Evolutionary conservation across 2,113 vertebrate genomes (phyloP).

Genomic region (Phrynosoma blainvillii): DNA sequence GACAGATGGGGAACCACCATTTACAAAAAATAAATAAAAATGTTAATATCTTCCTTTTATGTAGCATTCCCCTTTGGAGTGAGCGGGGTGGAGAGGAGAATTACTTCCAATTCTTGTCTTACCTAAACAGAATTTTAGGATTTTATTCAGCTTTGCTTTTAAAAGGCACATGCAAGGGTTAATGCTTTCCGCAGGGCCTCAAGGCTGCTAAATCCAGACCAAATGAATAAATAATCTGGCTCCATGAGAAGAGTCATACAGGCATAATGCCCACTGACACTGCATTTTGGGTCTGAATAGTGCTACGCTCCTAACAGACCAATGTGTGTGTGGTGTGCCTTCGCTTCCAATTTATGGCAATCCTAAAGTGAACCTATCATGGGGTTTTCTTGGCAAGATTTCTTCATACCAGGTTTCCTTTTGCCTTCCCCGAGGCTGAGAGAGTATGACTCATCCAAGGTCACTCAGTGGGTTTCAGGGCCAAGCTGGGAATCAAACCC

Average conservation of each 20-base stretch:
- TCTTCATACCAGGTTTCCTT: no score
- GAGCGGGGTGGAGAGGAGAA: not conserved
- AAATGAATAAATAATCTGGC: not conserved
- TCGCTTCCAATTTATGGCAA: not conserved
- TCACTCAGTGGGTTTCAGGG: no score
- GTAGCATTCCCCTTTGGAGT: no score
- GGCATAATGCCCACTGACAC: not conserved
- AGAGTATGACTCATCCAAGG: no score
- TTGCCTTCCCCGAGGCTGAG: no score
- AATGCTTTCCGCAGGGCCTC: not conserved
- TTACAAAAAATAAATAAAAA: no score
- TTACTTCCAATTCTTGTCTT: slow-evolving; percentile 36
- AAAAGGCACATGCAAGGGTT: not conserved
- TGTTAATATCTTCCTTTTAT: no score
- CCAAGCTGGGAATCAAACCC: no score
- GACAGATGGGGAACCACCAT: not conserved
- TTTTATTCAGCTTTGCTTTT: slow-evolving; percentile 15
- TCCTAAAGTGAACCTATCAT: no score
- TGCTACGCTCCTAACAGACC: not conserved
- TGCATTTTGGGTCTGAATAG: not conserved
- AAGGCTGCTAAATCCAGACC: not conserved
- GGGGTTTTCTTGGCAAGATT: no score
- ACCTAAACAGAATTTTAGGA: slow-evolving; percentile 17
- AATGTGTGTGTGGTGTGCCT: not conserved
- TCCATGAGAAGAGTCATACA: not conserved